Evolutionary conservation across 2,888 invertebrate species (phyloP), one percentile per base, ranked within the genome.

Genomic region (Euphydryas editha): DNA sequence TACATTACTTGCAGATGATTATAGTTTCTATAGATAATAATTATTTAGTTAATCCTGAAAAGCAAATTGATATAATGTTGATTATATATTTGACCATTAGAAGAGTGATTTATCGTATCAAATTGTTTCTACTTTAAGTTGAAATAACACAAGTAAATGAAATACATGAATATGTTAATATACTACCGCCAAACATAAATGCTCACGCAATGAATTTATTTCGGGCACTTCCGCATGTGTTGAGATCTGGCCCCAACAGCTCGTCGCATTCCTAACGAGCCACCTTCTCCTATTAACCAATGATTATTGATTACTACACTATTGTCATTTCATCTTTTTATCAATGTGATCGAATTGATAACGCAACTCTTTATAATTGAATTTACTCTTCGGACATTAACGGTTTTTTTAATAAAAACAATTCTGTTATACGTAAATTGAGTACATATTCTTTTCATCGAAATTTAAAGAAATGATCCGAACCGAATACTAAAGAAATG

Each of bases 141-240:
- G 36, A 59, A 46, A 60, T 20, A 21, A 61, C 51, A 67, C 59
- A 17, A 37, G 59, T 46, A 56, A 66, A 65, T 39, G 20, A 62
- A 62, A 62, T 47, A 47, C 30, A 30, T 30, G 30, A 2, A 47
- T 58, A 62, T 65, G 56, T 76, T 80, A 61, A 49, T 55, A 56
- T 58, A 63, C 60, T 63, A 63, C 62, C 51, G 68, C 70, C 70
- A 67, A 64, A 69, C 67, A 68, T 65, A 68, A 67, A 67, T 72
- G 68, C 80, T 78, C 81, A 81, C 85, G 85, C 84, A 84, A 82
- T 82, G 79, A 81, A 86, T 84, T 88, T 91, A 91, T 92, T 92
- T 91, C 84, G 82, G 85, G 82, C 83, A 89, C 88, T 90, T 91
- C 90, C 90, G 90, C 87, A 84, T 88, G 82, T 83, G 78, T 78